These are phyloP conservation scores for Sebastiscus tertius DNA, from an alignment of 2,797 vertebrate species.

Conservation along the genomic window DNA sequence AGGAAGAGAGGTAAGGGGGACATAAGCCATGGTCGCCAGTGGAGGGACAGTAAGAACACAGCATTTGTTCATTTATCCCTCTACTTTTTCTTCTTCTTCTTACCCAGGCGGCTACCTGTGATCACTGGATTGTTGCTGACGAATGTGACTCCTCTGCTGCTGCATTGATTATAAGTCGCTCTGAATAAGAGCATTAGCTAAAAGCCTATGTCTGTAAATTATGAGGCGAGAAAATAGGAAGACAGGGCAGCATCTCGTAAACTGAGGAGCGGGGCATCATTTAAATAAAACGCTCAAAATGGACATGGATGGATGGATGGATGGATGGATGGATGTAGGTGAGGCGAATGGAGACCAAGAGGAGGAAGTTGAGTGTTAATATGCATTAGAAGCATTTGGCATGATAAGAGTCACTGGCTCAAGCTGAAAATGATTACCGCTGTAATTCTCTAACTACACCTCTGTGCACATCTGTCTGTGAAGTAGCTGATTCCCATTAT, in stretches of 20 bases:
- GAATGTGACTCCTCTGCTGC: background rate
- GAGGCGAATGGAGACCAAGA: background rate
- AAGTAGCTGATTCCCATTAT: background rate
- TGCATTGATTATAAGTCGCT: constrained; percentile 3
- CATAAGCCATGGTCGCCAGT: background rate
- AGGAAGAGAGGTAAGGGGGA: background rate
- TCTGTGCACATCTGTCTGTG: background rate
- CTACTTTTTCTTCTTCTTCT: background rate
- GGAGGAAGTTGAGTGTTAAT: background rate
- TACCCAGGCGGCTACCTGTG: background rate
- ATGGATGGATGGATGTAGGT: background rate
- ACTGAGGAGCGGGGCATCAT: background rate
- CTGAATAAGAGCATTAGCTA: constrained; percentile 39
- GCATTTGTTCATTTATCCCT: background rate
- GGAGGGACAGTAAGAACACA: background rate
- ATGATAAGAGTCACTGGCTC: background rate
- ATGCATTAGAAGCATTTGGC: constrained; percentile 1
- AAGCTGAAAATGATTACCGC: background rate
- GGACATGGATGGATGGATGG: background rate
- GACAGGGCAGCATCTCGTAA: background rate
- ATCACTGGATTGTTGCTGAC: constrained; percentile 3
- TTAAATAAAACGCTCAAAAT: constrained; percentile 16
- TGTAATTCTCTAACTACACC: background rate
- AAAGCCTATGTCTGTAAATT: constrained; percentile 49
- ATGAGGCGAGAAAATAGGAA: constrained; percentile 10